Conservation (phyloP, 2,113 vertebrate species). For the Dipodomys stephensi region DNA sequence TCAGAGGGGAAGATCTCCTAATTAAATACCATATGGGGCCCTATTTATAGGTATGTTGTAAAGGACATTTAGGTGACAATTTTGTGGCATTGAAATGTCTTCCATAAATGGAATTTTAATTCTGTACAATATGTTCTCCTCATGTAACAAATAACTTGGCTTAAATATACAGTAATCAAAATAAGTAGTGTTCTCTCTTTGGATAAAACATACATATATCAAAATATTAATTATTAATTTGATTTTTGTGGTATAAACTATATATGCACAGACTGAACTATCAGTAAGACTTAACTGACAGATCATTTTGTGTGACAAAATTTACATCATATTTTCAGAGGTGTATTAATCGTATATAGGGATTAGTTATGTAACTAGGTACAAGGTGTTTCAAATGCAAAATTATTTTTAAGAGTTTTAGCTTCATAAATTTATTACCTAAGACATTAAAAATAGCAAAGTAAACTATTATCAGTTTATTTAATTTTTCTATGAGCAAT, state of each 20-base stretch:
- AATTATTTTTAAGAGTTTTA: background rate
- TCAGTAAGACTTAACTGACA: background rate
- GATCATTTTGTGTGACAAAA: background rate
- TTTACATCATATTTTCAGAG: background rate
- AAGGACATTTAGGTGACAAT: slow-evolving; percentile 9
- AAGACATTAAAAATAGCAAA: background rate
- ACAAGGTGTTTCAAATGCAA: background rate
- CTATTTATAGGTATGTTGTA: slow-evolving; percentile 56
- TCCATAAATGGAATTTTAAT: background rate
- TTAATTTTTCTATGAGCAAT: background rate
- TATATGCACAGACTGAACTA: background rate
- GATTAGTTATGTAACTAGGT: background rate
- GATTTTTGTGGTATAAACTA: background rate
- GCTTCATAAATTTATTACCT: background rate
- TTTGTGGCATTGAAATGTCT: slow-evolving; percentile 1
- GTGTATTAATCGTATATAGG: background rate
- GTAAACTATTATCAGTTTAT: background rate
- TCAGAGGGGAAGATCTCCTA: slow-evolving; percentile 30
- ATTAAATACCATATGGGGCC: slow-evolving; percentile 38
- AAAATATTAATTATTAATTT: background rate
- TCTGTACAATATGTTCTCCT: background rate
- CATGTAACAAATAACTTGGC: background rate
- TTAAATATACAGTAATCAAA: background rate
- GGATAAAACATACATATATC: background rate
- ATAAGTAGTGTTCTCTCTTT: background rate